Percentiles rank a stretch among this genome's conserved stretches.
Conservation (phyloP, 1,140 invertebrate species). For the Drosophila melanica region DNA sequence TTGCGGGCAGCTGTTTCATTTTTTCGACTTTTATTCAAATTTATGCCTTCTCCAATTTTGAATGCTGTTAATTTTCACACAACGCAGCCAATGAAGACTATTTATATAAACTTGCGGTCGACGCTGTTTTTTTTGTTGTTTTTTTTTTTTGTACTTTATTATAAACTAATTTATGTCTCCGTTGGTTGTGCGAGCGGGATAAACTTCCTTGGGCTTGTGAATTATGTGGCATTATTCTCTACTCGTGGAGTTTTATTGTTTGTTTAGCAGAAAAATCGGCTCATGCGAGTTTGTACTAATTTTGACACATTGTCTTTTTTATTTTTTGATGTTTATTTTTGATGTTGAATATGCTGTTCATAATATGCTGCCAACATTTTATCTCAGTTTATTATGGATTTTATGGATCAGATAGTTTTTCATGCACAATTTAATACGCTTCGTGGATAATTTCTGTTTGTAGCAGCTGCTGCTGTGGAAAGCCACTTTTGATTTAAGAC, state of each 20-base stretch:
- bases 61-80: slow-evolving; percentile 63
- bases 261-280: slow-evolving; percentile 28
- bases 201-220: slow-evolving; percentile 39
- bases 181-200: slow-evolving; percentile 22
- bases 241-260: slow-evolving; percentile 19
- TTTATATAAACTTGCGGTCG: slow-evolving; percentile 57
- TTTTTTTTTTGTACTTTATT: slow-evolving; percentile 58
- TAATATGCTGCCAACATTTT: slow-evolving; percentile 33
- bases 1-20: slow-evolving; percentile 44
- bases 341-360: slow-evolving; percentile 29
- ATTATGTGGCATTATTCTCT: slow-evolving; percentile 28
- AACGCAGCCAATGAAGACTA: slow-evolving; percentile 52
- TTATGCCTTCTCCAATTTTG: slow-evolving; percentile 60
- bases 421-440: slow-evolving; percentile 51
- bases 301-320: slow-evolving; percentile 54
- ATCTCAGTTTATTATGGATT: slow-evolving; percentile 53
- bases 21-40: slow-evolving; percentile 55
- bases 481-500: background rate
- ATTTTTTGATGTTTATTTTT: slow-evolving; percentile 30
- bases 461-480: slow-evolving; percentile 31
- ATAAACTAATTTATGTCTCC: slow-evolving; percentile 71
- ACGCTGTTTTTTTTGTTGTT: slow-evolving; percentile 52
- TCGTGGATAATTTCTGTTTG: background rate
- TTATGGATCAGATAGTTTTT: slow-evolving; percentile 37
- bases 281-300: slow-evolving; percentile 23